These are phyloP conservation scores for Tenrec ecaudatus DNA, from an alignment of 2,113 vertebrate genomes.

Conservation along the genomic window DNA sequence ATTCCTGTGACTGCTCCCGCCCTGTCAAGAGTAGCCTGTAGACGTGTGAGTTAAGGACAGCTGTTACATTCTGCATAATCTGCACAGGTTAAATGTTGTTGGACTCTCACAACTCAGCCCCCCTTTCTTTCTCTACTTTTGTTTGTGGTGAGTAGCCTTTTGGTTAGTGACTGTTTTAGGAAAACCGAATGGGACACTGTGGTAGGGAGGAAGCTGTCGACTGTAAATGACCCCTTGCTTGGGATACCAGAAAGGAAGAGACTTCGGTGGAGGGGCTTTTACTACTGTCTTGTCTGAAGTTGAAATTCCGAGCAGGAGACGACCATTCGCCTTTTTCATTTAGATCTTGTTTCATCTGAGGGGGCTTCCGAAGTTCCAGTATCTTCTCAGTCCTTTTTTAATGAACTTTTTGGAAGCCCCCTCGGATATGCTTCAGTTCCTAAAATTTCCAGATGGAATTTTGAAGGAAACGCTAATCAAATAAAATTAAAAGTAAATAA, in stretches of 20 bases:
- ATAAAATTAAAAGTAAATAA: too few species aligned
- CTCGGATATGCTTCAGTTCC: not conserved
- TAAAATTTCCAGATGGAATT: not conserved
- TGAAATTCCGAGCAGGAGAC: conserved; percentile 58
- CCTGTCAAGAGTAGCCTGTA: not conserved
- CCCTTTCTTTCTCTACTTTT: too few species aligned
- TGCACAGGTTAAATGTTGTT: not conserved
- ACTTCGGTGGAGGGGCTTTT: conserved; percentile 64
- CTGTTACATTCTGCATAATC: not conserved
- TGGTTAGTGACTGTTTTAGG: too few species aligned
- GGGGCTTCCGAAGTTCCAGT: too few species aligned
- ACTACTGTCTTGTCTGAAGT: conserved; percentile 55
- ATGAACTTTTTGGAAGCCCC: too few species aligned
- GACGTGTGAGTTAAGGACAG: not conserved
- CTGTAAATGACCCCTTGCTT: conserved; percentile 75
- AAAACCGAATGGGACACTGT: not conserved
- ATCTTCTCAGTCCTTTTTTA: too few species aligned
- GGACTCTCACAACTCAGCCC: too few species aligned
- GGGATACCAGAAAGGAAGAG: conserved; percentile 69
- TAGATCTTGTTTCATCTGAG: conserved; percentile 6
- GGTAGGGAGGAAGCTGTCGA: conserved; percentile 65
- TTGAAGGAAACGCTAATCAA: conserved; percentile 5
- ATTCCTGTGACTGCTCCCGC: not conserved
- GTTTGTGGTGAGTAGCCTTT: too few species aligned
- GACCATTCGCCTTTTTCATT: not conserved